Percentiles rank a stretch among this genome's conserved stretches.
These are phyloP conservation scores for Myotis daubentonii DNA, from an alignment of 2,797 vertebrate genomes.

Conservation along the genomic window DNA sequence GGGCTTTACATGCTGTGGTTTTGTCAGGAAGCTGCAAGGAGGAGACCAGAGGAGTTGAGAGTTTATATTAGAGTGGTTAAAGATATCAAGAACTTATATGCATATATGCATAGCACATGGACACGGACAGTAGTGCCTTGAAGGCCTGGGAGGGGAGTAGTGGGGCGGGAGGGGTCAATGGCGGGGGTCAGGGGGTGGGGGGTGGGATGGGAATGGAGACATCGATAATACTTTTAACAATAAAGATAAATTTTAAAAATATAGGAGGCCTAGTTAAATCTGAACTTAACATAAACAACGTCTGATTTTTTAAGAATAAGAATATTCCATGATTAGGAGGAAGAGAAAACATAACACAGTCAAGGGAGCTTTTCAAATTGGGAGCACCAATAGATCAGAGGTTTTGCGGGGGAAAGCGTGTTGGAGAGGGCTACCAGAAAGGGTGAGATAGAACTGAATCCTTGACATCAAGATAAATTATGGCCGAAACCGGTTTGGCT, in stretches of 20 bases:
- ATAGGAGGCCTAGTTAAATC: not conserved
- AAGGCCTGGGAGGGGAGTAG: too few relatives aligned
- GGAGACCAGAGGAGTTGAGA: not conserved
- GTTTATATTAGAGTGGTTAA: not conserved
- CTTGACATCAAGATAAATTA: not conserved
- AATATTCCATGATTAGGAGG: not conserved
- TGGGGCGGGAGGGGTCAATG: too few relatives aligned
- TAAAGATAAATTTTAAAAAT: too few relatives aligned
- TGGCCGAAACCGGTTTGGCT: too few relatives aligned
- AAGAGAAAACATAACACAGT: not conserved
- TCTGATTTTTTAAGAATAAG: not conserved
- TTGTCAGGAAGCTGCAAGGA: not conserved
- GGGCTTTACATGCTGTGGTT: not conserved
- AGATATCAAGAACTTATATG: not conserved
- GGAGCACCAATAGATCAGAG: not conserved
- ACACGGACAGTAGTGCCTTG: too few relatives aligned
- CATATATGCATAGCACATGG: too few relatives aligned
- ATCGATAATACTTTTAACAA: too few relatives aligned
- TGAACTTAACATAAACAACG: not conserved
- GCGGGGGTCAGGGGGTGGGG: too few relatives aligned
- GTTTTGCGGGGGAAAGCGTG: rapidly evolving
- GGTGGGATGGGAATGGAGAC: too few relatives aligned
- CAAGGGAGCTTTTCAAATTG: not conserved
- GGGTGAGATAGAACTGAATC: too few relatives aligned
- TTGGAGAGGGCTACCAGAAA: not conserved